phyloP scores from a whole-genome alignment of 2,113 vertebrate species.

The Conger conger region DNA sequence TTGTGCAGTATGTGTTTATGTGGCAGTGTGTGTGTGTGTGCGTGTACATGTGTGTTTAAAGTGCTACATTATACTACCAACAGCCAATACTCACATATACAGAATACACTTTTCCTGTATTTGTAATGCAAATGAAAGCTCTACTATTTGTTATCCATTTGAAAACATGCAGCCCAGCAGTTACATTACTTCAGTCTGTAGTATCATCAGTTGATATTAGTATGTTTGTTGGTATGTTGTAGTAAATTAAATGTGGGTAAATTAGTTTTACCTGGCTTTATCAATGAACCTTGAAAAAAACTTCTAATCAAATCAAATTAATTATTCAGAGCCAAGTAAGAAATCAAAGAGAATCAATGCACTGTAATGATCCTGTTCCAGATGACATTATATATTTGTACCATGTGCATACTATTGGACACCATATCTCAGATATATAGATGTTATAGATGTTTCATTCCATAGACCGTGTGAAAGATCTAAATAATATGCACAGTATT shows the following conservation, averaged over 20 bases:
- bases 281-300: too few relatives aligned
- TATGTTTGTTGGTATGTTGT: too few relatives aligned
- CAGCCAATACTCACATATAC: background rate
- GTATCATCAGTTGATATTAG: background rate
- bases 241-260: background rate
- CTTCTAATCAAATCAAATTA: too few relatives aligned
- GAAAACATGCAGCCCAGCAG: background rate
- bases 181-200: background rate
- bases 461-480: background rate
- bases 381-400: background rate
- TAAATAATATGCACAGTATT: background rate
- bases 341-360: too few relatives aligned
- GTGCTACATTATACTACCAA: background rate
- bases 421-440: background rate
- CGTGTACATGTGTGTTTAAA: constrained; percentile 14
- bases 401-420: background rate
- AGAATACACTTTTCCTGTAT: too few relatives aligned
- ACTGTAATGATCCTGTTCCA: background rate
- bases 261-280: background rate
- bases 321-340: too few relatives aligned
- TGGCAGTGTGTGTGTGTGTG: constrained; percentile 31
- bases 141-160: background rate
- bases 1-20: constrained; percentile 21
- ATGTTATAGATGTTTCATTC: background rate
- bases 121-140: background rate